These are phyloP conservation scores for Camponotus pennsylvanicus DNA, from an alignment of 1,140 invertebrate genomes.

Conservation along the genomic window DNA sequence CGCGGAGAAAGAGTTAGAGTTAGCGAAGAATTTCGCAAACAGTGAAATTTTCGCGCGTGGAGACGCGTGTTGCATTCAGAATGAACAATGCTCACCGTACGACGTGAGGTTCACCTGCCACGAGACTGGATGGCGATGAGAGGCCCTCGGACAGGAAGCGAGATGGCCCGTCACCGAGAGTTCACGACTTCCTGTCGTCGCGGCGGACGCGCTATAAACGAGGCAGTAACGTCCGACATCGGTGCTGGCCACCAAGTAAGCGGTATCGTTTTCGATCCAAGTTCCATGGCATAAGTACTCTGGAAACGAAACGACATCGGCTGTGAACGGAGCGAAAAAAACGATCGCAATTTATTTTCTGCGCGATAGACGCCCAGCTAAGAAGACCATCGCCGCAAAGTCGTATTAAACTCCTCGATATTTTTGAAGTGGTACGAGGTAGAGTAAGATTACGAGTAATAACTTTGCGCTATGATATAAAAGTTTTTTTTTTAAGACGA, in stretches of 20 bases:
- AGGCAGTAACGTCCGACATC: constrained; percentile 83
- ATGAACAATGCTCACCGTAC: constrained; percentile 79
- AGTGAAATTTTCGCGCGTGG: background rate
- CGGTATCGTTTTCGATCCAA: constrained; percentile 90
- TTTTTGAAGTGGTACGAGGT: constrained; percentile 25
- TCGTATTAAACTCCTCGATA: constrained; percentile 45
- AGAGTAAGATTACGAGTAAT: constrained; percentile 21
- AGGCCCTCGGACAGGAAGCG: constrained; percentile 83
- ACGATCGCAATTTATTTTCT: background rate
- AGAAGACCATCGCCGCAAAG: background rate
- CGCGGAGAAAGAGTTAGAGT: background rate
- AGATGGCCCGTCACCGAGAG: constrained; percentile 83
- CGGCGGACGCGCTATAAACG: constrained; percentile 82
- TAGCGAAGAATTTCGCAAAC: background rate
- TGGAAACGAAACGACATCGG: constrained; percentile 76
- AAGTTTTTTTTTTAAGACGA: constrained; percentile 39
- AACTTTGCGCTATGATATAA: constrained; percentile 20
- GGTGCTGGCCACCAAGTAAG: constrained; percentile 88
- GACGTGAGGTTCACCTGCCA: constrained; percentile 85
- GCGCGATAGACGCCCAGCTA: background rate
- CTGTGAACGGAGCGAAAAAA: constrained; percentile 33
- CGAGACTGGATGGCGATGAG: constrained; percentile 80
- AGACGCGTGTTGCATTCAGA: constrained; percentile 5
- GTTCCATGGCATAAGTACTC: constrained; percentile 90
- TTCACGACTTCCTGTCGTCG: constrained; percentile 77